A percentile compares a stretch with the other conserved stretches of the same genome.
phyloP scores from a whole-genome alignment of 1,140 invertebrate species.

The Eupeodes corollae region DNA sequence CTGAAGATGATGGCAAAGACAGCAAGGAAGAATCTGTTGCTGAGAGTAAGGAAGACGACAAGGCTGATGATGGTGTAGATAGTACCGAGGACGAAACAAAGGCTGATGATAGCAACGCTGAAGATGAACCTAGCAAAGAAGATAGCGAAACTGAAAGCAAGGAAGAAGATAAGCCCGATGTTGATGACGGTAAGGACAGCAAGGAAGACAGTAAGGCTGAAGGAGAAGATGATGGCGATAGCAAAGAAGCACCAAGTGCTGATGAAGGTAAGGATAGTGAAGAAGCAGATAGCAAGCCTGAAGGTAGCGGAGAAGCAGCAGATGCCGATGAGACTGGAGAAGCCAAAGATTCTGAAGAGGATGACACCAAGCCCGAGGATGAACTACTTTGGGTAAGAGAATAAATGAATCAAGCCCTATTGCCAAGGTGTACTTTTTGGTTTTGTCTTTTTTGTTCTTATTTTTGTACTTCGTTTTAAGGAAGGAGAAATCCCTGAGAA shows the following conservation, averaged over 20 bases:
- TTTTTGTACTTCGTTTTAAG: constrained; percentile 24
- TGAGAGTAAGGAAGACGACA: constrained; percentile 33
- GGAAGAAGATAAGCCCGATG: constrained; percentile 28
- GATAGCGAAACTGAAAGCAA: constrained; percentile 15
- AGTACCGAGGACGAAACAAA: constrained; percentile 38
- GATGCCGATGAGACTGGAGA: constrained; percentile 17
- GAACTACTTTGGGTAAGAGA: constrained; percentile 45
- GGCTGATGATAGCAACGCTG: constrained; percentile 30
- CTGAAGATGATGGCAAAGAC: constrained; percentile 19
- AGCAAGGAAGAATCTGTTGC: constrained; percentile 29
- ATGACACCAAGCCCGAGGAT: constrained; percentile 44
- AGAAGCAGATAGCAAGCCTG: constrained; percentile 21
- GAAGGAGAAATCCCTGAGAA: constrained; percentile 64
- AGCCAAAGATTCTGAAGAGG: constrained; percentile 16
- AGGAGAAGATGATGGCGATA: constrained; percentile 13
- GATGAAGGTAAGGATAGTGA: constrained; percentile 30
- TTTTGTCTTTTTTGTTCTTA: not conserved
- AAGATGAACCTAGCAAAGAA: constrained; percentile 21
- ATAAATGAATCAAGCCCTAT: constrained; percentile 7
- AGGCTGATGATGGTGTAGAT: constrained; percentile 33
- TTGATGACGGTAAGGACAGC: constrained; percentile 32
- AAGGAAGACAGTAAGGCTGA: constrained; percentile 22
- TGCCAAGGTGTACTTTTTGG: not conserved
- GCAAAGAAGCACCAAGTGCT: constrained; percentile 18
- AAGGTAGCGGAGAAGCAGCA: constrained; percentile 1